Evolutionary conservation across 2,113 vertebrate species (phyloP), one percentile per base, ranked within the genome.

Genomic region (Chaenogobius annularis): DNA sequence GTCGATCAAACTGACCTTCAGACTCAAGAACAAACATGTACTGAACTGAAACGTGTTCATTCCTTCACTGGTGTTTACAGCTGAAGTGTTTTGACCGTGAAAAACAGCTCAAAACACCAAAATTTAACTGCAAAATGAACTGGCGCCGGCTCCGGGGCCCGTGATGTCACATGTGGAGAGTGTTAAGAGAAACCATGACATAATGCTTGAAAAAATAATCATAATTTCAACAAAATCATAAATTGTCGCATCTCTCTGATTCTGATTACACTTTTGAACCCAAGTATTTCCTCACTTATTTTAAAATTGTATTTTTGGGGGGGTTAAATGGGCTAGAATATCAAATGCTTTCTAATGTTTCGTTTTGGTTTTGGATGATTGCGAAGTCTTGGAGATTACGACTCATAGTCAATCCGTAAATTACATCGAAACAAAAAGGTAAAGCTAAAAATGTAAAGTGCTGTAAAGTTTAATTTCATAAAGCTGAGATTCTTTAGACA

Each of bases 51-150:
- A n/a, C n/a, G n/a, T n/a, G n/a, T n/a, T n/a, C n/a, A n/a, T n/a
- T n/a, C n/a, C n/a, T n/a, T n/a, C n/a, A n/a, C 10, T 43, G 62
- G 10, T 66, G 63, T 66, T 66, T 66, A 66, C 63, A 23, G 44
- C 43, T 44, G 5, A 66, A 65, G 44, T 44, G 35, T 65, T 44
- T 44, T 43, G 37, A 44, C 26, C 35, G 58, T 17, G 26, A 20
- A 47, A 47, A 66, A 66, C 14, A 23, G 62, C 13, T 44, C 11
- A 44, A 22, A 66, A 66, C n/a, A 15, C 44, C 19, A 8, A 10
- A 7, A 31, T 31, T 22, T 4, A 43, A 46, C 15, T n/a, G 46
- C 63, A 46, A 46, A 66, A 22, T 22, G 11, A 46, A 14, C 43
- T 47, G 63, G 63, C 63, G 22, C 43, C 43, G 23, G 20, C 59